A percentile compares a stretch with the other conserved stretches of the same genome.
phyloP scores from a whole-genome alignment of 1,140 invertebrate genomes.

The Drosophila pseudoobscura region DNA sequence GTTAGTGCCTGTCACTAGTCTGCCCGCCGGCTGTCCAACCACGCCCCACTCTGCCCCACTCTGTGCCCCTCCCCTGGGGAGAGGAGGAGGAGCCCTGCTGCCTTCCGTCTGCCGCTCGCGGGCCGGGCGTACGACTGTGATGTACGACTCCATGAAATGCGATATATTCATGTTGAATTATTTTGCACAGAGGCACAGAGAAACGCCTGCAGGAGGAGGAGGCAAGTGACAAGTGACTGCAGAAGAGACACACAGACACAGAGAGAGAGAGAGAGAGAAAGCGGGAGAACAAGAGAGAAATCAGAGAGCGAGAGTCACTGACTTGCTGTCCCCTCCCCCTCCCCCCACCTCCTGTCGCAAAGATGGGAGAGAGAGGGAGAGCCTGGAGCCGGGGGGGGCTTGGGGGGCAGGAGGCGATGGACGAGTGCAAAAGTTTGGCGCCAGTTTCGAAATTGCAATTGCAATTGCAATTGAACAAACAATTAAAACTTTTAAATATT shows the following conservation, averaged over 20 bases:
- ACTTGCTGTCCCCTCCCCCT: not conserved
- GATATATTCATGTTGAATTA: slow-evolving; percentile 82
- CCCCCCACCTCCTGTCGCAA: too few species aligned
- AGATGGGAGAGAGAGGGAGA: not conserved
- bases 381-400: too few species aligned
- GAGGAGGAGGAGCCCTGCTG: too few species aligned
- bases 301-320: slow-evolving; percentile 45
- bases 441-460: slow-evolving; percentile 45
- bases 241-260: not conserved
- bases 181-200: slow-evolving; percentile 39
- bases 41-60: slow-evolving; percentile 9
- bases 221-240: not conserved
- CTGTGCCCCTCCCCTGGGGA: too few species aligned
- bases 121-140: slow-evolving; percentile 43
- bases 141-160: slow-evolving; percentile 81
- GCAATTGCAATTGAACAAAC: slow-evolving; percentile 72
- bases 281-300: slow-evolving; percentile 10
- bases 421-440: slow-evolving; percentile 43
- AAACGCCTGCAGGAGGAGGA: not conserved
- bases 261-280: not conserved
- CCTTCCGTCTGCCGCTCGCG: too few species aligned
- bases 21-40: slow-evolving; percentile 48
- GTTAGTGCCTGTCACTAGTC: slow-evolving; percentile 75
- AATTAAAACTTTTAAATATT: slow-evolving; percentile 82
- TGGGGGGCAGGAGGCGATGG: too few species aligned